Percentiles rank a stretch among this genome's conserved stretches.
Conservation (phyloP, 2,888 invertebrate species). For the Eucera pruinosa region DNA sequence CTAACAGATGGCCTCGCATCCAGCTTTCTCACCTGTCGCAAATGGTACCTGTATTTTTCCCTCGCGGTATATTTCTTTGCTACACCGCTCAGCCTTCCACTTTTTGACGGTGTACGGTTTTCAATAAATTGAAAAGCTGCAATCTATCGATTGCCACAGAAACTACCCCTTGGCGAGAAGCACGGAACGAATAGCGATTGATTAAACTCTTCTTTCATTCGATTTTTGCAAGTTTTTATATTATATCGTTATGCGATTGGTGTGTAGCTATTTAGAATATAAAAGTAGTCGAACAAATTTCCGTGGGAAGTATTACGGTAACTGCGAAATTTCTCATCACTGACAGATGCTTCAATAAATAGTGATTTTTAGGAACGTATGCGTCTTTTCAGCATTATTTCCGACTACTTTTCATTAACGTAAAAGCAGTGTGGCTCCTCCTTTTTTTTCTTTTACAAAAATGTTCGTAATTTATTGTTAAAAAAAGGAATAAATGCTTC, state of each 20-base stretch:
- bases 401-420: no score
- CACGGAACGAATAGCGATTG: conserved; percentile 5
- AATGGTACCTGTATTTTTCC: conserved; percentile 30
- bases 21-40: conserved; percentile 53
- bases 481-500: no score
- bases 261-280: neutral
- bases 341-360: no score
- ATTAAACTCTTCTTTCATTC: neutral
- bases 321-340: no score
- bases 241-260: neutral
- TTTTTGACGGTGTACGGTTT: neutral
- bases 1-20: conserved; percentile 61
- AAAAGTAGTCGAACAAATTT: no score
- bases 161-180: neutral
- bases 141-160: conserved; percentile 4
- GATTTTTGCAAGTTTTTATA: neutral
- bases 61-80: neutral
- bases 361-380: no score
- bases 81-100: neutral
- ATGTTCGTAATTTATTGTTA: no score
- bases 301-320: no score
- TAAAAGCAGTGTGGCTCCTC: no score
- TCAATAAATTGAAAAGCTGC: conserved; percentile 19
- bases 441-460: no score
- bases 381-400: no score